phyloP scores from a whole-genome alignment of 2,888 invertebrate species.

The Liposcelis brunnea region DNA sequence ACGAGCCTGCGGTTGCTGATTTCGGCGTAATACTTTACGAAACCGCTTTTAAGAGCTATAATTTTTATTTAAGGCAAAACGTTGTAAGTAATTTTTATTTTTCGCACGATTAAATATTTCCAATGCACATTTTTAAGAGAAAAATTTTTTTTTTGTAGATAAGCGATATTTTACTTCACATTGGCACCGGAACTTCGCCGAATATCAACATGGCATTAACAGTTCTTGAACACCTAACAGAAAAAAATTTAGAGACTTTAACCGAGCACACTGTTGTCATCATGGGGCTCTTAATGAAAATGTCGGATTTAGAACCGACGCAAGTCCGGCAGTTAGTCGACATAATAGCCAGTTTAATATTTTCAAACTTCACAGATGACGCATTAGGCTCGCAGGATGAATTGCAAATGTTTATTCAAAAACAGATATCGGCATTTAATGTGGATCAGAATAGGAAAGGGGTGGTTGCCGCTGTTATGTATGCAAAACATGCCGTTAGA shows the following conservation, averaged over 20 bases:
- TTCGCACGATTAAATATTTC: not conserved
- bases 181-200: not conserved
- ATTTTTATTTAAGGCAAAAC: conserved; percentile 16
- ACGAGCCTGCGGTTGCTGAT: conserved; percentile 33
- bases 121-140: not conserved
- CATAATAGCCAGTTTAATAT: conserved; percentile 1
- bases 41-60: conserved; percentile 41
- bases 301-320: not conserved
- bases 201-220: not conserved
- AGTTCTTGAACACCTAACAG: not conserved
- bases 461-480: conserved; percentile 55
- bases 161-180: not conserved
- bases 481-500: conserved; percentile 40
- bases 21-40: conserved; percentile 45
- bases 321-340: not conserved
- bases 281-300: not conserved
- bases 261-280: not conserved
- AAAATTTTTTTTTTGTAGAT: conserved; percentile 1
- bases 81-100: not conserved
- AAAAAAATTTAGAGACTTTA: not conserved
- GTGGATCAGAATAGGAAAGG: conserved; percentile 29
- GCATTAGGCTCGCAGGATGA: not conserved
- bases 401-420: conserved; percentile 6
- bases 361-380: not conserved
- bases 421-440: conserved; percentile 8